Evolutionary conservation across 2,797 vertebrate species (phyloP), one percentile per base, ranked within the genome.

Genomic region (Dallia pectoralis): DNA sequence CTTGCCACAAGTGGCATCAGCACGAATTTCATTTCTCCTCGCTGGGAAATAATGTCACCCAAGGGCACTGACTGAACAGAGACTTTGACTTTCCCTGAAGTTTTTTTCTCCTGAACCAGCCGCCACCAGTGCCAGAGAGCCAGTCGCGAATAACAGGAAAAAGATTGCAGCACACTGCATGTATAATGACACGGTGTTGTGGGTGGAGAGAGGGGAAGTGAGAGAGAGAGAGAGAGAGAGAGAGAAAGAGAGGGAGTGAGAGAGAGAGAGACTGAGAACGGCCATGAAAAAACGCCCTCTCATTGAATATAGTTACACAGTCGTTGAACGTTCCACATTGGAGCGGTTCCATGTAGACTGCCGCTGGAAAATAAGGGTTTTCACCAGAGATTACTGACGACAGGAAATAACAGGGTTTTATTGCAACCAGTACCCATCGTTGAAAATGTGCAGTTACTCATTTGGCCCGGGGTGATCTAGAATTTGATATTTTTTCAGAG

Each of bases 181-280:
- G 75, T 82, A 67, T 88, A 82, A 87, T 86, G 83, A 88, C 83
- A 84, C 25, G 77, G 78, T 61, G 56, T 83, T 81, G 27, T 79
- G 81, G 76, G 81, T n/a, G 19, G 49, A 48, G 47, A 48, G 12
- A 44, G 49, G 29, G 36, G 66, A n/a, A n/a, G n/a, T n/a, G n/a
- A n/a, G n/a, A n/a, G n/a, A n/a, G 65, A 67, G 65, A 22, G 33
- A 12, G 18, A 36, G 33, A n/a, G 32, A 7, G 9, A 6, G 36
- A 6, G 36, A 9, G 9, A 9, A 56, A n/a, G n/a, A n/a, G n/a
- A n/a, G n/a, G n/a, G n/a, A n/a, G n/a, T n/a, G 65, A 67, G 65
- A 22, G 33, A 12, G 18, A 36, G 33, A n/a, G 32, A 7, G 9
- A 6, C 5, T 40, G 36, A 9, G 9, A 9, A 56, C 51, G 22